phyloP scores from a whole-genome alignment of 2,888 invertebrate genomes.

The Eudemis profundana region DNA sequence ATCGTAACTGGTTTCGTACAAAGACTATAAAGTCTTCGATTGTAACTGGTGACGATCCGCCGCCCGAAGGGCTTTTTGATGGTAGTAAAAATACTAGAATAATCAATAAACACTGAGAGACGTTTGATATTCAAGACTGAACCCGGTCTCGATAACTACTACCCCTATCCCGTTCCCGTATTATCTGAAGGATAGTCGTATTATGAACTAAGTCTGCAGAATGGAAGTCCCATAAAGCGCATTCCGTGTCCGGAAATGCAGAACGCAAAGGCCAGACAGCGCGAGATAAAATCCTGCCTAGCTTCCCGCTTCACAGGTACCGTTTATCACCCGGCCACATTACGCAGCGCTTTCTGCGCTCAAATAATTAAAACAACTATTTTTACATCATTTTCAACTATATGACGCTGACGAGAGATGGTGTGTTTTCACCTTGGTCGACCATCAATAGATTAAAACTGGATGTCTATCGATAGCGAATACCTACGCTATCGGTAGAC shows the following conservation, averaged over 20 bases:
- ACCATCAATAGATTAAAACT: too few relatives aligned
- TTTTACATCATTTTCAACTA: slow-evolving; percentile 50
- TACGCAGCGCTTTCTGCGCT: slow-evolving; percentile 53
- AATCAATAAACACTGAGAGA: too few relatives aligned
- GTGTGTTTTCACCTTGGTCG: too few relatives aligned
- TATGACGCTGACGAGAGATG: not conserved
- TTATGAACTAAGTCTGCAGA: slow-evolving; percentile 22
- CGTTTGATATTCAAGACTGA: too few relatives aligned
- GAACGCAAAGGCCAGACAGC: slow-evolving; percentile 51
- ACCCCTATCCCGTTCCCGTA: not conserved
- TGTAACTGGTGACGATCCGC: too few relatives aligned
- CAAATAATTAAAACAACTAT: slow-evolving; percentile 48
- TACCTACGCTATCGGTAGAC: too few relatives aligned
- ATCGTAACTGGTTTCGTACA: too few relatives aligned
- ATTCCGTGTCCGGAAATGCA: slow-evolving; percentile 51
- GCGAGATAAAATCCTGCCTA: slow-evolving; percentile 57
- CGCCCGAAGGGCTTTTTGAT: too few relatives aligned
- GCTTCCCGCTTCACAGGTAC: slow-evolving; percentile 57
- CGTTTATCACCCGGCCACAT: slow-evolving; percentile 61
- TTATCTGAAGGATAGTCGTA: slow-evolving; percentile 15
- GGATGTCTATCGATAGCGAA: too few relatives aligned
- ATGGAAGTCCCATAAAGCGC: slow-evolving; percentile 43
- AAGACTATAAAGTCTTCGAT: too few relatives aligned
- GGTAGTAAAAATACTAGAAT: too few relatives aligned
- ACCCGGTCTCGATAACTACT: not conserved